Percentiles rank a stretch among this genome's conserved stretches.
Evolutionary conservation across 2,113 vertebrate genomes (phyloP).

Genomic region (Prunella fulvescens): DNA sequence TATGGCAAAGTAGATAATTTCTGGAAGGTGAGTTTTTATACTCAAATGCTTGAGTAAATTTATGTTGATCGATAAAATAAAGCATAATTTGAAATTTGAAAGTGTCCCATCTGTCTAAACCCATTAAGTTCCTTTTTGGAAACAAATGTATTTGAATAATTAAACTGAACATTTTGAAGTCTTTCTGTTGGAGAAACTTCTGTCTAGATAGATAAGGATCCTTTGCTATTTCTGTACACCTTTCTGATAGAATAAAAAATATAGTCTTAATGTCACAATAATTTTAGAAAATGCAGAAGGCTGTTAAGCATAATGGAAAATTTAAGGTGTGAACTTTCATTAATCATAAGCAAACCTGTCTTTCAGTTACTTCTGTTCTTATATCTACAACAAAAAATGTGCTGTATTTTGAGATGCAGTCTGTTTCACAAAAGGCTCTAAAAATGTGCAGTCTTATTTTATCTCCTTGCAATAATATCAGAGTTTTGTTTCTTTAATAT

Average conservation of each 20-base stretch:
- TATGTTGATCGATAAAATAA: constrained; percentile 25
- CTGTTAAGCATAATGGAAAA: background rate
- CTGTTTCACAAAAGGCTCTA: background rate
- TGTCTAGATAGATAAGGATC: background rate
- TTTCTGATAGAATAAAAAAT: background rate
- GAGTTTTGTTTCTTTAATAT: background rate
- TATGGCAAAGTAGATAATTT: constrained; percentile 99
- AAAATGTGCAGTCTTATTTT: background rate
- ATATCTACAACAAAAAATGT: background rate
- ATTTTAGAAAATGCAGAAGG: background rate
- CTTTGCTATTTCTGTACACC: background rate
- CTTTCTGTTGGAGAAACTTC: background rate
- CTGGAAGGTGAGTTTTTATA: constrained; percentile 89
- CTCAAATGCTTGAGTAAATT: background rate
- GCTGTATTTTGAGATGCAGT: background rate
- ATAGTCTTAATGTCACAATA: background rate
- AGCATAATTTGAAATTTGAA: background rate
- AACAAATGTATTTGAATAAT: background rate
- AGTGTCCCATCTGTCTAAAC: background rate
- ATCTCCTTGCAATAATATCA: background rate
- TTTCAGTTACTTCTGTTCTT: background rate
- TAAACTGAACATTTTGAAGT: background rate
- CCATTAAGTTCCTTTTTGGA: background rate
- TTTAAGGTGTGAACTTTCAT: background rate
- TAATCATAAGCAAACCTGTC: background rate